Conservation (phyloP, 2,113 vertebrate genomes). For the Ailurus styani region DNA sequence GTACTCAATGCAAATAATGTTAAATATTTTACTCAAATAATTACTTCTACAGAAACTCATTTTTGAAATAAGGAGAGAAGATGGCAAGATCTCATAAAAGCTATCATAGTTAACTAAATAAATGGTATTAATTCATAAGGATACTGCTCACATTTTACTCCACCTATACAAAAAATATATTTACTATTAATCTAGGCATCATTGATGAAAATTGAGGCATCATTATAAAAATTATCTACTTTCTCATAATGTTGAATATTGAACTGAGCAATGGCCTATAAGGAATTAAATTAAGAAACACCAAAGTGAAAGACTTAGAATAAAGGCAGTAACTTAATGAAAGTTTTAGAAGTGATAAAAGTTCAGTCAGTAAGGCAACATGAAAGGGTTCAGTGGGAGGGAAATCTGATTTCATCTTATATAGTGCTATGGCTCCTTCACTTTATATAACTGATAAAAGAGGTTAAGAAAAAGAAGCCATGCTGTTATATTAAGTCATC, state of each 20-base stretch:
- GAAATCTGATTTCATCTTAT: background rate
- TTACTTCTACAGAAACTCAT: background rate
- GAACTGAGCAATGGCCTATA: background rate
- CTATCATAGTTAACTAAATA: background rate
- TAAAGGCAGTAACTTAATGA: background rate
- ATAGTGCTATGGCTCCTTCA: background rate
- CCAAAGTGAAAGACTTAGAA: background rate
- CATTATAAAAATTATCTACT: background rate
- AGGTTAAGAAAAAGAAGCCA: background rate
- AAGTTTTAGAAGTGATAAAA: background rate
- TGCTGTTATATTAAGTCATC: background rate
- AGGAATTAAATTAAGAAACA: background rate
- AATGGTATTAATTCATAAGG: background rate
- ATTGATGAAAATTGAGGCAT: background rate
- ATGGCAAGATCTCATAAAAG: background rate
- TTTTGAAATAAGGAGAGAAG: background rate
- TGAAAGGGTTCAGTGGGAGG: background rate
- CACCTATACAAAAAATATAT: background rate
- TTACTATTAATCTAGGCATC: background rate
- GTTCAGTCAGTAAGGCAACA: background rate
- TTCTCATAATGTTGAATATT: background rate
- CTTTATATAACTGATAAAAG: background rate
- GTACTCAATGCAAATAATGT: background rate
- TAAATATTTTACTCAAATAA: background rate
- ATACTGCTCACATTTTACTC: background rate